phyloP scores from a whole-genome alignment of 2,797 vertebrate genomes.

The Tapera naevia region DNA sequence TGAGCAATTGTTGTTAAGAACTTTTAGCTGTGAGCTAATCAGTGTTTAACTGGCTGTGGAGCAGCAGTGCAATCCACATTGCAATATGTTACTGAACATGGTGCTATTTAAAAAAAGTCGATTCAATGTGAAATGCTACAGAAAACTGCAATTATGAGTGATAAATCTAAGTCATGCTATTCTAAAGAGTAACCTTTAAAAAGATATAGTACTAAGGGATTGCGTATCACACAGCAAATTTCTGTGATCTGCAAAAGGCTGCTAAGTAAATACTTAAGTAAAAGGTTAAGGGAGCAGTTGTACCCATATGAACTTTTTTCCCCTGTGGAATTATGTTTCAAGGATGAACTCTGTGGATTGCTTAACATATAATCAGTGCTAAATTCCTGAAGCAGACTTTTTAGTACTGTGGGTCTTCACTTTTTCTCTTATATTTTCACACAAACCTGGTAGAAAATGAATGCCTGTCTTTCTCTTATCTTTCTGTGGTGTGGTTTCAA shows the following conservation, averaged over 20 bases:
- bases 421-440: not conserved
- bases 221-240: not conserved
- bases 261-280: not conserved
- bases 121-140: not conserved
- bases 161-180: not conserved
- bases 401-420: fast-evolving
- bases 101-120: not conserved
- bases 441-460: not conserved
- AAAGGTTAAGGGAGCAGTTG: not conserved
- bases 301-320: not conserved
- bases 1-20: not conserved
- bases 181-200: not conserved
- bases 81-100: not conserved
- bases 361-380: not conserved
- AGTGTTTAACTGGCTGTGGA: not conserved
- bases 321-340: not conserved
- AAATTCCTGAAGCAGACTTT: not conserved
- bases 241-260: not conserved
- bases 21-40: not conserved
- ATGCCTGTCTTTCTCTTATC: not conserved
- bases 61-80: not conserved
- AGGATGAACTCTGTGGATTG: not conserved
- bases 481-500: not conserved
- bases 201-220: not conserved
- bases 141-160: not conserved